phyloP scores from a whole-genome alignment of 2,888 invertebrate species.

The Rotaria socialis region DNA sequence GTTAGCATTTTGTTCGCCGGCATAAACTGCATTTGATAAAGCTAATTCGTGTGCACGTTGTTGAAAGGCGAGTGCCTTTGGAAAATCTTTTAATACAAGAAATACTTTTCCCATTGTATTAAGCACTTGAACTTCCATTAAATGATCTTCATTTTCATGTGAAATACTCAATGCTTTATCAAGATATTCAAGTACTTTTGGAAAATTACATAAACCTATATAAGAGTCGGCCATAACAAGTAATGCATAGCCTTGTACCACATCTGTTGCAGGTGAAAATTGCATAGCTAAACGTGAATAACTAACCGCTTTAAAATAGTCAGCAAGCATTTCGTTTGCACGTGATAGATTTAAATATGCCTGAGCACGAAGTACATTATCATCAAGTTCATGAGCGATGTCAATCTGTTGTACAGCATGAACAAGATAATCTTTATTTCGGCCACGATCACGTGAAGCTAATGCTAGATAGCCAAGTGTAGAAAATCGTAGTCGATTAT shows the following conservation, averaged over 20 bases:
- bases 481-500: slow-evolving; percentile 78
- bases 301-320: slow-evolving; percentile 69
- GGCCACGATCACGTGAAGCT: slow-evolving; percentile 82
- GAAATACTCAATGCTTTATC: slow-evolving; percentile 78
- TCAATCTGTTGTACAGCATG: slow-evolving; percentile 80
- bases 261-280: slow-evolving; percentile 76
- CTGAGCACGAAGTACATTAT: slow-evolving; percentile 82
- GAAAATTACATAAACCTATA: slow-evolving; percentile 80
- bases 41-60: slow-evolving; percentile 78
- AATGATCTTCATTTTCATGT: slow-evolving; percentile 74
- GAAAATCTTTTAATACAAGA: slow-evolving; percentile 56
- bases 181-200: slow-evolving; percentile 80
- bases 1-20: slow-evolving; percentile 48
- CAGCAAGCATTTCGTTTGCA: slow-evolving; percentile 71
- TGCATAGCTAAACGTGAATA: slow-evolving; percentile 82
- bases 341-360: slow-evolving; percentile 83
- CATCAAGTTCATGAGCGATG: slow-evolving; percentile 81
- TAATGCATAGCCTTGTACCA: slow-evolving; percentile 81
- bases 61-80: slow-evolving; percentile 79
- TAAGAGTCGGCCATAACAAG: slow-evolving; percentile 82
- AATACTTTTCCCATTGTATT: slow-evolving; percentile 34
- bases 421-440: slow-evolving; percentile 75
- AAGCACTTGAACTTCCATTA: slow-evolving; percentile 60
- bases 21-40: slow-evolving; percentile 59
- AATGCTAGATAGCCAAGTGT: slow-evolving; percentile 79